Conservation (phyloP, 2,113 vertebrate species). For the Catharus bicknelli region DNA sequence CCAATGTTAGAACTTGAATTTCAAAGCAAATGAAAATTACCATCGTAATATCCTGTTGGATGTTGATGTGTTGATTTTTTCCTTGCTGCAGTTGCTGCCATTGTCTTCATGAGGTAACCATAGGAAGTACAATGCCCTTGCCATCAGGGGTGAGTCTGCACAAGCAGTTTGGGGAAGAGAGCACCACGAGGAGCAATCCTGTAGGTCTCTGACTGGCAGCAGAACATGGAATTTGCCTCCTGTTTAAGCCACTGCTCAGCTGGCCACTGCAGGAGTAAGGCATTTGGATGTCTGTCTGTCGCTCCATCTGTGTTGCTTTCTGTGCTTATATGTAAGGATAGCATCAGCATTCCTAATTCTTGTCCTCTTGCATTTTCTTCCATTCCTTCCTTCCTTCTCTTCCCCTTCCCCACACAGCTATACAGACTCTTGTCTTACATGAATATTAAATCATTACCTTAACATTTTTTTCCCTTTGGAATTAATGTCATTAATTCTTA, state of each 20-base stretch:
- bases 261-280: not conserved
- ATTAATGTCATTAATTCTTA: not conserved
- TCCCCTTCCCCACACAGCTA: not conserved
- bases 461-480: slow-evolving; percentile 7
- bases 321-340: not conserved
- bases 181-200: rapidly evolving
- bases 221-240: not conserved
- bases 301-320: not conserved
- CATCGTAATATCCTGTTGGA: not conserved
- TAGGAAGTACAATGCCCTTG: not conserved
- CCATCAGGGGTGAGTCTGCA: rapidly evolving
- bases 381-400: not conserved
- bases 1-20: not conserved
- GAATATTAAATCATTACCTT: not conserved
- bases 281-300: not conserved
- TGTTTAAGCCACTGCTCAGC: not conserved
- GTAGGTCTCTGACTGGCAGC: not conserved
- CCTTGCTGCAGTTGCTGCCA: not conserved
- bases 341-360: not conserved
- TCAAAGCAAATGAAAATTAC: not conserved
- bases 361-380: not conserved
- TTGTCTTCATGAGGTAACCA: not conserved
- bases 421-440: not conserved
- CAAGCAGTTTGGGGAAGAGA: not conserved
- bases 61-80: rapidly evolving